Base-by-base conservation (phyloP, 2,888 invertebrate species). In the Andricus curvator region DNA sequence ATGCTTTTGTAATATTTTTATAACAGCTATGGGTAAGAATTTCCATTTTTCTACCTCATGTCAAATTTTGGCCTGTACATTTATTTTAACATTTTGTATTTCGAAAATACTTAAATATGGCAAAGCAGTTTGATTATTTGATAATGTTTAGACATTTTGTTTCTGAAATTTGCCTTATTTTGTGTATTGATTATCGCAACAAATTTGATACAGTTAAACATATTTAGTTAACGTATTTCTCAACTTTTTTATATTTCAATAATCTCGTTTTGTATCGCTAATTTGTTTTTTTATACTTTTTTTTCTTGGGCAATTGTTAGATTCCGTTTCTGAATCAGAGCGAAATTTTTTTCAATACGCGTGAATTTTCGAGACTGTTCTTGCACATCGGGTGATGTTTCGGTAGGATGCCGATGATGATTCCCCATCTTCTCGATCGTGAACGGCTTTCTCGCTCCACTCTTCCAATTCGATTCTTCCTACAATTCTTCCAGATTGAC, bases 391-490 rank as follows among this genome's bases (percentile, higher is more conserved):
- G 77, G 41, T 78, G 82, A 81, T 85, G 88, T 89, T 88, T 89
- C 89, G 86, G 88, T 88, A 87, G 86, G 86, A 85, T 85, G 86
- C 85, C 86, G 84, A 85, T 86, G 81, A 76, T 78, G 76, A 80
- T 78, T 79, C 83, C 79, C 74, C 78, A 82, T 79, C 81, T 83
- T 84, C 77, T 82, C 78, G 77, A 85, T 85, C 85, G 87, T 80
- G 82, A 88, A 85, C 85, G 83, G 86, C 86, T 89, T 89, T 89
- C 88, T 87, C 89, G 86, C 81, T 85, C 83, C 85, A 80, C 81
- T 86, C 85, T 82, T 84, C 81, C 78, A 82, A 77, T 79, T 65
- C 82, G 74, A 81, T 85, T 85, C 88, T 82, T 85, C 86, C 83
- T 79, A 84, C 84, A 70, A 81, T 85, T 85, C 87, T 82, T 84